Percentiles rank a stretch among this genome's conserved stretches.
Conservation (phyloP, 2,797 vertebrate species). For the Molossus alvarezi region DNA sequence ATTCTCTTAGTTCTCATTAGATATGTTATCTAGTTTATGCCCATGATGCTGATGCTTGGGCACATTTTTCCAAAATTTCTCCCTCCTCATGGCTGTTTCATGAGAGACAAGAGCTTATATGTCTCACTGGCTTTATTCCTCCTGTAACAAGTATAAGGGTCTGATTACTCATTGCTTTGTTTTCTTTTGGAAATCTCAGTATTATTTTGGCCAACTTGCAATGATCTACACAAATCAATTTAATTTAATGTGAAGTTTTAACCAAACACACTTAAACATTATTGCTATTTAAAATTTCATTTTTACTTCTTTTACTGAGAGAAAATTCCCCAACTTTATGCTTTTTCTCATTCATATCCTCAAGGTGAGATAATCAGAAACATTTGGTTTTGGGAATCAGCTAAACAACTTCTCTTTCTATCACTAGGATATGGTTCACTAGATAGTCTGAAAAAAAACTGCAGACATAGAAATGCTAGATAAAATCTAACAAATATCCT, state of each 20-base stretch:
- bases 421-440: not conserved
- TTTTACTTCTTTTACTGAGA: not conserved
- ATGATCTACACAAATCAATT: not conserved
- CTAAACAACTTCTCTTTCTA: not conserved
- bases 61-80: not conserved
- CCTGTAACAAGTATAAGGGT: not conserved
- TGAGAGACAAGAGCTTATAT: not conserved
- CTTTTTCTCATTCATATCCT: not conserved
- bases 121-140: not conserved
- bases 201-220: not conserved
- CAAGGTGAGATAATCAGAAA: conserved; percentile 32
- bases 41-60: not conserved
- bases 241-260: conserved; percentile 46
- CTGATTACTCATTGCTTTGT: not conserved
- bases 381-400: conserved; percentile 21
- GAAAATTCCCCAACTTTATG: not conserved
- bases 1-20: not conserved
- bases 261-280: not conserved
- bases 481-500: conserved; percentile 38
- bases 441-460: conserved; percentile 19
- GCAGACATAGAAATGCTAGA: not conserved
- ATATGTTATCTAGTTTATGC: not conserved
- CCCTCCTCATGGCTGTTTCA: not conserved
- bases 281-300: conserved; percentile 30
- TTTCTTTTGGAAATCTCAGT: conserved; percentile 27